Evolutionary conservation across 2,113 vertebrate species (phyloP).

Genomic region (Romanogobio albipinnatus): DNA sequence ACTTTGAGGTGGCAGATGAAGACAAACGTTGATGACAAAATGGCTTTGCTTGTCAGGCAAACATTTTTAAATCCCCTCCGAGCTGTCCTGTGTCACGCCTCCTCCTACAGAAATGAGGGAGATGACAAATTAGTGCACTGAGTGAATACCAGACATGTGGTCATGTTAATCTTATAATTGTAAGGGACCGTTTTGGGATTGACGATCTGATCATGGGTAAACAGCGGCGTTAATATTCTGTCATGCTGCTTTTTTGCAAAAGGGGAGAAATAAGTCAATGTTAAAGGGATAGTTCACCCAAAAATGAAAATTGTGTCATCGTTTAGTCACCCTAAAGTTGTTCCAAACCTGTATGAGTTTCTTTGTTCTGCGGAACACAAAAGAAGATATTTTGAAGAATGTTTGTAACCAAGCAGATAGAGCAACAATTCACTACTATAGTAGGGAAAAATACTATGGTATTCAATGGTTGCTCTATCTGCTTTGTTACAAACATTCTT

Average conservation of each 20-base stretch:
- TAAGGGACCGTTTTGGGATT: background rate
- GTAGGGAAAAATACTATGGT: too few relatives aligned
- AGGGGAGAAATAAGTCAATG: background rate
- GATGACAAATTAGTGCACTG: background rate
- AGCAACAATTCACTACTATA: too few relatives aligned
- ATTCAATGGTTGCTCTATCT: too few relatives aligned
- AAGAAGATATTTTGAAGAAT: too few relatives aligned
- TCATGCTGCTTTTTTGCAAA: background rate
- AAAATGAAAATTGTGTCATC: too few relatives aligned
- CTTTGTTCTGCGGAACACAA: too few relatives aligned
- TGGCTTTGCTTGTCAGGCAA: constrained; percentile 48
- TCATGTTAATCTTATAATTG: background rate
- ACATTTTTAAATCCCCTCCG: constrained; percentile 24
- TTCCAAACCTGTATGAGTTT: too few relatives aligned
- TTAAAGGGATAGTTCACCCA: too few relatives aligned
- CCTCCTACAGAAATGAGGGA: constrained; percentile 11
- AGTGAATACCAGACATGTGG: background rate
- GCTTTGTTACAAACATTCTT: too few relatives aligned
- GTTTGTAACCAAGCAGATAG: too few relatives aligned
- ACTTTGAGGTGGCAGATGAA: constrained; percentile 44
- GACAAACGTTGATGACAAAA: constrained; percentile 54
- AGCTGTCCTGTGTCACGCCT: constrained; percentile 16
- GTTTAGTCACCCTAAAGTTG: too few relatives aligned
- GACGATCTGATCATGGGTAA: constrained; percentile 2
- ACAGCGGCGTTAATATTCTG: background rate